Conservation (phyloP, 2,888 invertebrate species). For the Microctonus brassicae region DNA sequence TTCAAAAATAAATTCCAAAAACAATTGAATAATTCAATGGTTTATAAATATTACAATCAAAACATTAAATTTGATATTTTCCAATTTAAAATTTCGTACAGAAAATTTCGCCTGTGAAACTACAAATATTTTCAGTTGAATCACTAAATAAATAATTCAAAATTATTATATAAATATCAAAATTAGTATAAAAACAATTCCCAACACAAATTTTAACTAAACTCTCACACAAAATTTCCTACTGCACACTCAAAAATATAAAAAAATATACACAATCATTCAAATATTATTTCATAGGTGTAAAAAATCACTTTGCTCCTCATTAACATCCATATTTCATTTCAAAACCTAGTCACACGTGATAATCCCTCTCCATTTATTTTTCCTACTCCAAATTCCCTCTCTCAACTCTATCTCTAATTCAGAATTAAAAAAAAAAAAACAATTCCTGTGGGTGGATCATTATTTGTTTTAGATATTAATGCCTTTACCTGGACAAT, state of each 20-base stretch:
- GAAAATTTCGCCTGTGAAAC: too few relatives aligned
- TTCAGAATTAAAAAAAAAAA: conserved; percentile 14
- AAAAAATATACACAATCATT: neutral
- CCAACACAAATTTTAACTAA: too few relatives aligned
- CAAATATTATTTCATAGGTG: conserved; percentile 18
- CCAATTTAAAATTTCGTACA: too few relatives aligned
- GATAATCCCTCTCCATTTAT: neutral
- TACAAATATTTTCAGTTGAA: too few relatives aligned
- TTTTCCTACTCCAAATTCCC: neutral
- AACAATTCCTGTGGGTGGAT: conserved; percentile 42
- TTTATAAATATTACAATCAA: too few relatives aligned
- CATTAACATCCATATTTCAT: conserved; percentile 10
- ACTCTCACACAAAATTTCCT: too few relatives aligned
- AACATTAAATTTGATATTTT: too few relatives aligned
- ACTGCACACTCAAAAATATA: neutral
- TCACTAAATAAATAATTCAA: too few relatives aligned
- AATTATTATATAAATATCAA: too few relatives aligned
- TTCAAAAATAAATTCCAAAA: neutral
- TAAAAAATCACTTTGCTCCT: conserved; percentile 25
- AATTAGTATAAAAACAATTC: too few relatives aligned
- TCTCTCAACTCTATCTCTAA: neutral
- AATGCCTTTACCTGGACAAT: conserved; percentile 60
- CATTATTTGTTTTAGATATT: conserved; percentile 63
- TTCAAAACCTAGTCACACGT: conserved; percentile 21
- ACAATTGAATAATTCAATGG: too few relatives aligned